phyloP scores from a whole-genome alignment of 2,888 invertebrate species.

The Limulus polyphemus region DNA sequence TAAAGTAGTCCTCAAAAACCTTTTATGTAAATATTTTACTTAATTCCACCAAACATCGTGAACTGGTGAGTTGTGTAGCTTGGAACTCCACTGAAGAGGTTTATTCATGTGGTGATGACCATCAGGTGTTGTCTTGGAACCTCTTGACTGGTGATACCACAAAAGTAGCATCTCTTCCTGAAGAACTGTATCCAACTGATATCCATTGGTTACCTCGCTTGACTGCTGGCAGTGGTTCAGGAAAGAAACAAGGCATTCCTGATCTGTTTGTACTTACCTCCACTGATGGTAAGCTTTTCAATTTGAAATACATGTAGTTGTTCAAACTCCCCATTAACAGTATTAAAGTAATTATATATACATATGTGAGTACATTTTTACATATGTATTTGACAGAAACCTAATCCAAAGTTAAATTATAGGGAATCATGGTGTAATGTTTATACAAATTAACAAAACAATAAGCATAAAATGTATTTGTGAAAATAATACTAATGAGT shows the following conservation, averaged over 20 bases:
- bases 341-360: too few species aligned
- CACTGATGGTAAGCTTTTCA: constrained; percentile 57
- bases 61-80: constrained; percentile 74
- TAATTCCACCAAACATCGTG: constrained; percentile 36
- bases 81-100: constrained; percentile 92
- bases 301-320: too few species aligned
- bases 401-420: too few species aligned
- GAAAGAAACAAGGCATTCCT: constrained; percentile 40
- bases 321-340: too few species aligned
- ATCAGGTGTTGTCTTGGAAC: constrained; percentile 77
- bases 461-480: too few species aligned
- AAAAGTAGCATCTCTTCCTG: constrained; percentile 61
- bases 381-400: too few species aligned
- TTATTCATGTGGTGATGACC: constrained; percentile 83
- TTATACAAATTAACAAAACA: too few species aligned
- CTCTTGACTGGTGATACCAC: constrained; percentile 62
- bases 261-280: constrained; percentile 75
- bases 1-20: background rate
- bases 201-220: constrained; percentile 72
- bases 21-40: constrained; percentile 22
- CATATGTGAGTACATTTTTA: too few species aligned
- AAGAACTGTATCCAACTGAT: constrained; percentile 74
- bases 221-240: constrained; percentile 32
- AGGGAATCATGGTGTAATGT: too few species aligned
- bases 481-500: too few species aligned